Evolutionary conservation across 2,888 invertebrate species (phyloP).

Genomic region (Nemotelus nigrinus): DNA sequence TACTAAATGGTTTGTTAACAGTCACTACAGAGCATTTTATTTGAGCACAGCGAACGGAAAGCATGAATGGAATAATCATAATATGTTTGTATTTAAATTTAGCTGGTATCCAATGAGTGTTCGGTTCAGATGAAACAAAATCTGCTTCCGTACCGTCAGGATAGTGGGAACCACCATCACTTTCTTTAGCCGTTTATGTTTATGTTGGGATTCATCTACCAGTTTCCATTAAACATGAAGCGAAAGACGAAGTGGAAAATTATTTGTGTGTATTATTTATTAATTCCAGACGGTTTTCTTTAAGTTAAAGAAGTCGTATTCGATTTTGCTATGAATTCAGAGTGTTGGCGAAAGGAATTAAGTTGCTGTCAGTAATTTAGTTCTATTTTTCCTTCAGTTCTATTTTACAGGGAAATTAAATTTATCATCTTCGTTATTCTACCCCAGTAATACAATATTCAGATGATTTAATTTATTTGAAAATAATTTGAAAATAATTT

Average conservation of each 20-base stretch:
- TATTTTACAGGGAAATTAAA: no score
- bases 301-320: no score
- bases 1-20: neutral
- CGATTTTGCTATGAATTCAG: no score
- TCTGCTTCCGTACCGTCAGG: no score
- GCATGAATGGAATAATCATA: neutral
- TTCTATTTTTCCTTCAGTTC: no score
- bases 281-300: neutral
- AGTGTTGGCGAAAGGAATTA: no score
- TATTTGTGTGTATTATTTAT: slow-evolving; percentile 2
- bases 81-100: neutral
- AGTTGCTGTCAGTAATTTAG: no score
- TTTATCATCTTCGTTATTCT: no score
- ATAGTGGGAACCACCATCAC: no score
- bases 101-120: neutral
- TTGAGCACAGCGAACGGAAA: neutral
- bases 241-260: slow-evolving; percentile 11
- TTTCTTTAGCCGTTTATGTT: neutral
- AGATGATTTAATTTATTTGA: no score
- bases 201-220: neutral
- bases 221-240: neutral
- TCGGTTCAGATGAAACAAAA: neutral
- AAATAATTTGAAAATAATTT: no score
- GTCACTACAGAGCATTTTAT: neutral
- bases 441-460: no score